phyloP scores from a whole-genome alignment of 64 coral and sea anemone genomes.

The Stichodactyla mertensii region DNA sequence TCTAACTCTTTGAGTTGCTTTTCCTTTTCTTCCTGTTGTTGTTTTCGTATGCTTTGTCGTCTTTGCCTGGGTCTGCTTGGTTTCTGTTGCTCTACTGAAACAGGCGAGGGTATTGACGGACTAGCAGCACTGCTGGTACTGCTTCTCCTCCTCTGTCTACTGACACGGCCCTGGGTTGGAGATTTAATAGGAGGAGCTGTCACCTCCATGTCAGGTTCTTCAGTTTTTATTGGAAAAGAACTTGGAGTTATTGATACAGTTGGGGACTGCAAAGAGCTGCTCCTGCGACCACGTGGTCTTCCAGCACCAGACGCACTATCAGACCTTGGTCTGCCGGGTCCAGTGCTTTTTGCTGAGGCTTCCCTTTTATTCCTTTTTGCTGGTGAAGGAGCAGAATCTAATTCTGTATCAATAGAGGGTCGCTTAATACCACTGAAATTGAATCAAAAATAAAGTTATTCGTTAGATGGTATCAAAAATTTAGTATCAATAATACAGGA shows the following conservation, averaged over 20 bases:
- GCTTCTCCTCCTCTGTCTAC: conserved; percentile 55
- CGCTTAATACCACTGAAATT: conserved; percentile 43
- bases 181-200: conserved; percentile 53
- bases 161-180: conserved; percentile 48
- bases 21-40: conserved; percentile 79
- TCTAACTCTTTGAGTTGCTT: conserved; percentile 39
- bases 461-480: too few relatives aligned
- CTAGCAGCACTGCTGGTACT: conserved; percentile 59
- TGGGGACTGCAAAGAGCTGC: conserved; percentile 75
- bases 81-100: conserved; percentile 41
- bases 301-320: conserved; percentile 61
- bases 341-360: conserved; percentile 50
- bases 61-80: conserved; percentile 55
- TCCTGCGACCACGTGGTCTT: conserved; percentile 59
- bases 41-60: conserved; percentile 63
- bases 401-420: conserved; percentile 60
- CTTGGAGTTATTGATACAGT: conserved; percentile 57
- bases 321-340: conserved; percentile 46
- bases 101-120: conserved; percentile 51
- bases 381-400: conserved; percentile 50
- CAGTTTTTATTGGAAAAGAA: conserved; percentile 18
- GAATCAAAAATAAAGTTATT: neutral
- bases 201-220: conserved; percentile 45
- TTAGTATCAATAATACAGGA: too few relatives aligned
- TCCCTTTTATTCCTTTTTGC: conserved; percentile 73